phyloP scores from a whole-genome alignment of 2,797 vertebrate species.

The Sebastolobus altivelis region DNA sequence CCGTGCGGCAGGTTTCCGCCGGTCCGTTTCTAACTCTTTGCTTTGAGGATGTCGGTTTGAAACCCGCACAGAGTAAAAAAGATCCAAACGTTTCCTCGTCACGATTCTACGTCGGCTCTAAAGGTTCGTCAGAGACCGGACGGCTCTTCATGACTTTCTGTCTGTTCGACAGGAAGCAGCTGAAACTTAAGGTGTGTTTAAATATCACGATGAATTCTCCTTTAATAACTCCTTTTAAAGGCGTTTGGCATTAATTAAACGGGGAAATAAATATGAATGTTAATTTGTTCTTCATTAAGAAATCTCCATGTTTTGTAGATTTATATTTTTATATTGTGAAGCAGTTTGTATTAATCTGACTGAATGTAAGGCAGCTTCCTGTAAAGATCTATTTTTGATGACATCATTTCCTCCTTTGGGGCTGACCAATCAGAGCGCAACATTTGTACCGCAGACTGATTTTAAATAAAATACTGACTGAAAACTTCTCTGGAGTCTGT shows the following conservation, averaged over 20 bases:
- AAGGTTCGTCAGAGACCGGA: not conserved
- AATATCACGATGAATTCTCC: not conserved
- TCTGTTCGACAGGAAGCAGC: not conserved
- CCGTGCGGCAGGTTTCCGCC: too few relatives aligned
- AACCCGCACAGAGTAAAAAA: too few relatives aligned
- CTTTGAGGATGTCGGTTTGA: too few relatives aligned
- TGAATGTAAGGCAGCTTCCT: slow-evolving; percentile 35
- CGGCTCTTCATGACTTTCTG: not conserved
- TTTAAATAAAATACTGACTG: slow-evolving; percentile 56
- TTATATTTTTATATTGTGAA: slow-evolving; percentile 57
- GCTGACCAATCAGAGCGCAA: slow-evolving; percentile 27
- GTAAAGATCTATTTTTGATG: slow-evolving; percentile 44
- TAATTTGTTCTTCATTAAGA: not conserved
- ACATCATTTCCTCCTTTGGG: slow-evolving; percentile 11
- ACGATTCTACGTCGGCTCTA: too few relatives aligned
- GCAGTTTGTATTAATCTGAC: slow-evolving; percentile 19
- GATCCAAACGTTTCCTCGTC: too few relatives aligned
- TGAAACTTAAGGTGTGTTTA: not conserved
- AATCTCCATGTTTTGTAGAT: slow-evolving; percentile 29
- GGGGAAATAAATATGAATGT: not conserved
- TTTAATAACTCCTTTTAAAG: not conserved
- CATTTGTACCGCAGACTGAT: slow-evolving; percentile 41
- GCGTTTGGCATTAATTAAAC: not conserved
- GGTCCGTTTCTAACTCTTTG: too few relatives aligned
- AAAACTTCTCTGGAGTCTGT: not conserved